Conservation (phyloP, 2,113 vertebrate species). For the Peromyscus polionotus region DNA sequence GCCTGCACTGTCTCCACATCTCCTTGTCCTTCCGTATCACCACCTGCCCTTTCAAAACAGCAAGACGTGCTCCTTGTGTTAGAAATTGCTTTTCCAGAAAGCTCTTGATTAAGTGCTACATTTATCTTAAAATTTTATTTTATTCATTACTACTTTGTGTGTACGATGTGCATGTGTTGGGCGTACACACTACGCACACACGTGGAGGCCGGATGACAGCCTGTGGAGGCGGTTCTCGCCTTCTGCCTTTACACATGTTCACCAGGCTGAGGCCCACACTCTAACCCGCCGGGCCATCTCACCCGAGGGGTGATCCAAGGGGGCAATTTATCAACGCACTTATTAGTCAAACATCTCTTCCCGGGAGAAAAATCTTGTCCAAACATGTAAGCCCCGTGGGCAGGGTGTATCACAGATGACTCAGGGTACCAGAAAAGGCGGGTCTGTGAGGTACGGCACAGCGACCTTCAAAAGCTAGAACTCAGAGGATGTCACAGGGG, state of each 20-base stretch:
- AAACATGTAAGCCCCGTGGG: neutral
- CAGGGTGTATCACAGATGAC: neutral
- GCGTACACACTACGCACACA: neutral
- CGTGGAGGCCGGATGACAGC: neutral
- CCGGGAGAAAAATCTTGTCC: neutral
- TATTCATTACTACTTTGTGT: neutral
- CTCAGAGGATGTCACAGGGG: neutral
- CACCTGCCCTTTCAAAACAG: neutral
- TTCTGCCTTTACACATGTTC: neutral
- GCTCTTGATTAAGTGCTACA: neutral
- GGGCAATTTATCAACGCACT: neutral
- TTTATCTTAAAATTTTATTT: neutral
- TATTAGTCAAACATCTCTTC: neutral
- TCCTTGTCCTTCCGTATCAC: neutral
- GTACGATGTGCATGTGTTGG: neutral
- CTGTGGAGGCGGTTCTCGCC: neutral
- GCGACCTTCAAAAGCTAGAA: neutral
- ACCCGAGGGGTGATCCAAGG: neutral
- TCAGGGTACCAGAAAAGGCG: neutral
- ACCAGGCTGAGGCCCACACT: too few species aligned
- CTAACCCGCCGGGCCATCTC: neutral
- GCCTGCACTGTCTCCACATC: neutral
- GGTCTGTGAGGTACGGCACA: neutral
- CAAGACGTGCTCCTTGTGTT: neutral
- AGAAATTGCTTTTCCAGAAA: conserved; percentile 15